Base-by-base conservation (phyloP, 2,113 vertebrate genomes). In the Dissostichus mawsoni region DNA sequence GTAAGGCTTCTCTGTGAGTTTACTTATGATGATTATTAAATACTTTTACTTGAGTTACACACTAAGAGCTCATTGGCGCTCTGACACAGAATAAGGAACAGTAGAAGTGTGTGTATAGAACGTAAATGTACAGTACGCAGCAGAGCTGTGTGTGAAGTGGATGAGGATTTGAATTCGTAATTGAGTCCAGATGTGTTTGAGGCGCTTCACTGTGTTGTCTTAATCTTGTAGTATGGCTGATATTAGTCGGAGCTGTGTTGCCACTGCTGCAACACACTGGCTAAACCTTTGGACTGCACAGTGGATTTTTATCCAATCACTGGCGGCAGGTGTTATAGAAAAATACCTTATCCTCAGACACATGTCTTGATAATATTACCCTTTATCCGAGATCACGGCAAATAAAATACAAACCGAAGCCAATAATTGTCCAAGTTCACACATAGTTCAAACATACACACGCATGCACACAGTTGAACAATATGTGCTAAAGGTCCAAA, bases 151-250 rank as follows among this genome's bases (percentile, higher is more conserved):
- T 62, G 29, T 64, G 76, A 83, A 81, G n/a, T 76, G 84, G 74
- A 89, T 58, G 52, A 69, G 68, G 82, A 81, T 87, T 85, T 84
- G 85, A 71, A 48, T 77, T 57, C 67, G 68, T 94, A 90, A 94
- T 92, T 92, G 86, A 90, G 45, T 78, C 84, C 92, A 93, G 92
- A 89, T 94, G 90, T 92, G 80, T 58, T 29, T 74, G 63, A 72
- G 80, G 17, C 52, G 65, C 74, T 84, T 78, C 68, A 78, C 58
- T 80, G 61, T 77, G 85, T 5, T 41, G 36, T 41, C 36, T 41
- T 41, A 41, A 41, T 41, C 36, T 41, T 33, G 20, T 59, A 52
- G 72, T 77, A 76, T 51, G 75, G 48, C 68, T 86, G 74, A 87
- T 51, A 57, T 74, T 68, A 78, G 69, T 81, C 76, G 78, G 66